Base-by-base conservation (phyloP, 2,888 invertebrate genomes). In the Drosophila macrospina region DNA sequence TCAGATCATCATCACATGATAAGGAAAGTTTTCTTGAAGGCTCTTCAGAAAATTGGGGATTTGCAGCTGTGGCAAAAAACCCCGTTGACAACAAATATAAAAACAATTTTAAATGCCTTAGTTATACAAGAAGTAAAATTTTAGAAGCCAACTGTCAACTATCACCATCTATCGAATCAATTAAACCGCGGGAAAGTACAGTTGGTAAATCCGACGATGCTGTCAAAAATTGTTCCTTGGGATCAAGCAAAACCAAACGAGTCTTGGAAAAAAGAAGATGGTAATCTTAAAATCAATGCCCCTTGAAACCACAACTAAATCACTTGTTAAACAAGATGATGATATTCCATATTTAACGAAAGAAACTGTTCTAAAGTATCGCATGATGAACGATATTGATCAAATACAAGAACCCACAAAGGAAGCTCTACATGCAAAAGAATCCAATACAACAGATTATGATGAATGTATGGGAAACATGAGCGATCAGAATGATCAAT, bases 1-100 rank as follows among this genome's bases (percentile, higher is more conserved):
- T 74, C 5, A 66, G 74, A 32, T 67, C 79, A 42, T 80, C 79
- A 36, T 41, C 69, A 44, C 71, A 60, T 41, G 76, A 71, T 8
- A 74, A 77, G 20, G 55, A 74, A 13, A 66, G 66, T 36, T 63
- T 71, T 11, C 37, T 69, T 2, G 84, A 88, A 13, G 59, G 50
- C 2, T 89, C 90, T 36, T 91, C 91, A 51, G 91, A 91, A 61
- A 91, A 91, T 69, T 94, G 94, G 94, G 94, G 94, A 0, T 94
- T 94, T 91, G 94, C 94, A 5, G 94, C 94, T 24, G 94, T 94
- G 72, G 94, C 94, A 20, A 94, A 93, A 78, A 94, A 94, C 74
- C 90, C 92, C 34, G 90, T 91, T 20, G 92, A 92, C 79, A 93
- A 72, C n/a, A 86, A 84, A 47, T 74, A 85, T 24, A 84, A 51